Conservation (phyloP, 2,797 vertebrate genomes). For the Dallia pectoralis region DNA sequence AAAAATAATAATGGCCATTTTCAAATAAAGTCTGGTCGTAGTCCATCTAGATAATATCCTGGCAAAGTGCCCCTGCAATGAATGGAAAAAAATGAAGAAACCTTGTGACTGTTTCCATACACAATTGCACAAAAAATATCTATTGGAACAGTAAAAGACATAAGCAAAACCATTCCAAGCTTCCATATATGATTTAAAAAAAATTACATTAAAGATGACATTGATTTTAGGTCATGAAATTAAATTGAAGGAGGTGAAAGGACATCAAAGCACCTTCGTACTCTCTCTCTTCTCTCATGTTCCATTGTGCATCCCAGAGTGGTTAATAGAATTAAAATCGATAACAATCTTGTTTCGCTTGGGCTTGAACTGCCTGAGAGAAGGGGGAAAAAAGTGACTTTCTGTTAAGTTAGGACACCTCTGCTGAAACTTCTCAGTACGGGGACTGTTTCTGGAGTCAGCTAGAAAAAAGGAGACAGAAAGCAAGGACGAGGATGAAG, state of each 20-base stretch:
- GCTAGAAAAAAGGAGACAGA: not conserved
- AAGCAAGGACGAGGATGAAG: not conserved
- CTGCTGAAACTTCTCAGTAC: not conserved
- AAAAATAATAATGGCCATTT: not conserved
- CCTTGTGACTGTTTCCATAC: not conserved
- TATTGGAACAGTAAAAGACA: not conserved
- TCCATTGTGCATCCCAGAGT: conserved; percentile 52
- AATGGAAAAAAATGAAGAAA: not conserved
- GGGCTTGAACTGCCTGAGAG: conserved; percentile 85
- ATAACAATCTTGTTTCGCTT: conserved; percentile 86
- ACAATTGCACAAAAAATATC: not conserved
- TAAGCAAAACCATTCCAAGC: not conserved
- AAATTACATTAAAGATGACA: conserved; percentile 39
- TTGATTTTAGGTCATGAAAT: conserved; percentile 35
- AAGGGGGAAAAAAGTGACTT: conserved; percentile 17
- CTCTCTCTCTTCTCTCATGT: conserved; percentile 30
- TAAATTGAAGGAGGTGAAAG: conserved; percentile 29
- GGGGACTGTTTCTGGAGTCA: not conserved
- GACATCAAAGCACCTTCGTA: conserved; percentile 40
- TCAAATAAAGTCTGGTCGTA: too few relatives aligned
- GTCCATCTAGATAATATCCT: not conserved
- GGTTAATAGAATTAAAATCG: conserved; percentile 92
- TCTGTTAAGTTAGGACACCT: not conserved
- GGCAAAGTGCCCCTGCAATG: not conserved
- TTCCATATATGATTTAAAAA: not conserved